These are phyloP conservation scores for Harpagifer antarcticus DNA, from an alignment of 2,797 vertebrate species.

Conservation along the genomic window DNA sequence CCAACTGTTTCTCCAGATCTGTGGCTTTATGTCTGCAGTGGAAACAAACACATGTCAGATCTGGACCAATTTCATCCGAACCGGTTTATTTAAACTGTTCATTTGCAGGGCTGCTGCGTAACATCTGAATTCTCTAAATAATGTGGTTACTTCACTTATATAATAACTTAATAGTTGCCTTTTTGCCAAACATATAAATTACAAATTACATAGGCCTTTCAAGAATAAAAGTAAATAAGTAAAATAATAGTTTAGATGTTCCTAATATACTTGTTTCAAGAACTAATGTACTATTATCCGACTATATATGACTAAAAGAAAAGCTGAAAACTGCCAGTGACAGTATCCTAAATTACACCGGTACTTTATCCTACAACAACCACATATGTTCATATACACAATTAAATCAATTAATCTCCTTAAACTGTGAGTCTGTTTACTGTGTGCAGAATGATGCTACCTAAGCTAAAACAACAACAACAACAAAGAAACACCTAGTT, in stretches of 20 bases:
- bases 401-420: not conserved
- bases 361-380: not conserved
- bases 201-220: not conserved
- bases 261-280: not conserved
- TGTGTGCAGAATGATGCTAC: not conserved
- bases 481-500: not conserved
- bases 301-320: no score
- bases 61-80: not conserved
- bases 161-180: not conserved
- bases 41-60: slow-evolving; percentile 18
- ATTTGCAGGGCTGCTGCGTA: slow-evolving; percentile 1
- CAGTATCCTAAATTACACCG: no score
- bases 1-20: slow-evolving; percentile 91
- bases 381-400: no score
- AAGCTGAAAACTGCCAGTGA: no score
- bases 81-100: not conserved
- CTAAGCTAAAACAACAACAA: not conserved
- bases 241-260: not conserved
- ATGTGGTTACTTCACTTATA: not conserved
- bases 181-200: not conserved
- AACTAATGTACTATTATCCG: not conserved
- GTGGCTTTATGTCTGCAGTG: slow-evolving; percentile 93
- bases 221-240: not conserved
- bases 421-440: not conserved
- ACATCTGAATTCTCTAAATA: not conserved